Evolutionary conservation across 2,888 invertebrate genomes (phyloP).

Genomic region (Calliscelio sp.): DNA sequence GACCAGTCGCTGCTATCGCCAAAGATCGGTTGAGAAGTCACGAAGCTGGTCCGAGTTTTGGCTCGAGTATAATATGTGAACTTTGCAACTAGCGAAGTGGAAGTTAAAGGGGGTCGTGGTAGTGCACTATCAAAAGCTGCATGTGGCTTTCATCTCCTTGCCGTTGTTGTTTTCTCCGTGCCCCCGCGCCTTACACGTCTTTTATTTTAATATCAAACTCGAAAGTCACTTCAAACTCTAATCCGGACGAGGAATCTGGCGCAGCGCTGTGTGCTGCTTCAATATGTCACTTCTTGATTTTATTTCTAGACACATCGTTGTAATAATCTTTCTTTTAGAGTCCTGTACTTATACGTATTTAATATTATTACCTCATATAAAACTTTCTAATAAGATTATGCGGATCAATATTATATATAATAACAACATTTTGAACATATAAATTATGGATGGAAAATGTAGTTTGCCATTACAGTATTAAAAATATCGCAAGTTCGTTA

Average conservation of each 20-base stretch:
- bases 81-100: constrained; percentile 67
- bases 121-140: constrained; percentile 53
- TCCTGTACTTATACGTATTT: too few species aligned
- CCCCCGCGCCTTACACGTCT: constrained; percentile 49
- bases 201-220: constrained; percentile 70
- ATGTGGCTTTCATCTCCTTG: constrained; percentile 67
- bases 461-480: too few species aligned
- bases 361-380: too few species aligned
- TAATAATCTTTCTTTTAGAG: not conserved
- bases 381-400: too few species aligned
- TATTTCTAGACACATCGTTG: constrained; percentile 32
- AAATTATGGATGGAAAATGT: too few species aligned
- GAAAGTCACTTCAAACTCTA: constrained; percentile 66
- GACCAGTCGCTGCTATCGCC: constrained; percentile 40
- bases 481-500: too few species aligned
- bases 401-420: too few species aligned
- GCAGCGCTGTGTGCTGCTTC: not conserved
- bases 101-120: constrained; percentile 64
- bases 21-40: constrained; percentile 63
- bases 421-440: too few species aligned
- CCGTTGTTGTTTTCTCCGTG: constrained; percentile 53
- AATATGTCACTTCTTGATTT: constrained; percentile 43
- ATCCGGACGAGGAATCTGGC: constrained; percentile 49
- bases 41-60: constrained; percentile 70
- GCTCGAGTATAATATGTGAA: constrained; percentile 69